A percentile compares a stretch with the other conserved stretches of the same genome.
Evolutionary conservation across 2,888 invertebrate species (phyloP).

Genomic region (Drosophila pseudotakahashii): DNA sequence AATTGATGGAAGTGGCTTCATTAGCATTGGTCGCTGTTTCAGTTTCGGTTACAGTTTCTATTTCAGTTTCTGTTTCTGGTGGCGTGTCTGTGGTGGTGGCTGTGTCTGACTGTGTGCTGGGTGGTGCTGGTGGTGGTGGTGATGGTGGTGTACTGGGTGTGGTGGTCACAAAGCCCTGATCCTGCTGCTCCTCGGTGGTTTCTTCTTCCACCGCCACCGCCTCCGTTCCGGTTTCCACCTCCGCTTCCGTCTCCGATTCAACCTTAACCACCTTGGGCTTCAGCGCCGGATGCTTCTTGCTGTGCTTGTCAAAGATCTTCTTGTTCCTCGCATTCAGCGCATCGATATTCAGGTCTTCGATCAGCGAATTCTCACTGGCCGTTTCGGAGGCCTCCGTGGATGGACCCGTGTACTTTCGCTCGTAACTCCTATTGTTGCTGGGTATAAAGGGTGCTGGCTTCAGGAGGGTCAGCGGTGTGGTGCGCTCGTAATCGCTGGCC

Average conservation of each 20-base stretch:
- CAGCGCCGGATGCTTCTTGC: constrained; percentile 83
- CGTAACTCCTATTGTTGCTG: constrained; percentile 82
- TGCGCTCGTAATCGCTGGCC: constrained; percentile 76
- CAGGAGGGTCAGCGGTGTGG: constrained; percentile 72
- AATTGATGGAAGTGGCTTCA: constrained; percentile 76
- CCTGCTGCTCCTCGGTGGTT: constrained; percentile 16
- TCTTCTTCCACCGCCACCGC: constrained; percentile 52
- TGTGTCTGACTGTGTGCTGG: constrained; percentile 58
- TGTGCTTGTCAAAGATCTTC: constrained; percentile 85
- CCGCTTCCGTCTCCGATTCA: constrained; percentile 49
- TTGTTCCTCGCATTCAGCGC: constrained; percentile 86
- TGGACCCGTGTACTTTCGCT: constrained; percentile 81
- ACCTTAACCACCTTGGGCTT: constrained; percentile 71
- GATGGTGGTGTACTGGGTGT: constrained; percentile 70
- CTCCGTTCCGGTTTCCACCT: constrained; percentile 45
- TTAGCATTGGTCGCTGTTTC: constrained; percentile 70
- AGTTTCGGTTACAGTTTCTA: constrained; percentile 37
- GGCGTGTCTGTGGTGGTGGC: constrained; percentile 50
- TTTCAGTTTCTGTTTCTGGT: constrained; percentile 52
- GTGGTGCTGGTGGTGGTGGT: constrained; percentile 56
- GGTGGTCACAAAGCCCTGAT: constrained; percentile 75
- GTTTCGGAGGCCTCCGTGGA: constrained; percentile 73
- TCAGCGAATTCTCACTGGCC: constrained; percentile 77
- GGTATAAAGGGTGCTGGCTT: constrained; percentile 82
- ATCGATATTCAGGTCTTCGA: constrained; percentile 85